Evolutionary conservation across 2,797 vertebrate species (phyloP), one percentile per base, ranked within the genome.

Genomic region (Thalassophryne amazonica): DNA sequence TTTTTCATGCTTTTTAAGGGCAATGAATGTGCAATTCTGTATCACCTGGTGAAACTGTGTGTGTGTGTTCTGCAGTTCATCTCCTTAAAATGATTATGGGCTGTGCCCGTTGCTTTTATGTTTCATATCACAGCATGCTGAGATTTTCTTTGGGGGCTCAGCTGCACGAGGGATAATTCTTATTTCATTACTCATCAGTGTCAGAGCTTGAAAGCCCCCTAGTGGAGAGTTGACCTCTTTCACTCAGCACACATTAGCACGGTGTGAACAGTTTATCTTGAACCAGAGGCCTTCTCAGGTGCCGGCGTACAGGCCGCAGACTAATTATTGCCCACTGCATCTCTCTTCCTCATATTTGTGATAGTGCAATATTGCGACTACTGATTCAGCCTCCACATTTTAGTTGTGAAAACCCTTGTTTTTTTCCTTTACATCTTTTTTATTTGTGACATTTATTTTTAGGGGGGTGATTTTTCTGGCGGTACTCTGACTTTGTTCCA

Each of bases 1-100:
- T 62, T 48, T 52, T 76, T 78, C 50, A 69, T 77, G 61, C 73
- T 84, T 71, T n/a, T 80, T 74, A 67, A 81, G 72, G 60, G 73
- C 80, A 75, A 82, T 84, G 84, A 91, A 90, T 89, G 88, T 90
- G 66, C 83, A 72, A 74, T 64, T 69, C 28, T 85, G 45, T 36
- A 69, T 60, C 51, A 73, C 53, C 72, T 70, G 62, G 48, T 73
- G 21, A 69, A 74, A 66, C 30, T 38, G 47, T 35, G 35, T 69
- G 38, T 49, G 43, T 25, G 40, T 52, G n/a, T 77, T 51, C 37
- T 65, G 34, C 40, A 47, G 16, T 67, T 69, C 43, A 60, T 67
- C 69, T 70, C 71, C 68, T 49, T 69, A 39, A 19, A 13, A 18
- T 20, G 11, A 47, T 72, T 27, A 47, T 37, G 67, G 79, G 78